Percentiles rank a stretch among this genome's conserved stretches.
These are phyloP conservation scores for Meta bourneti DNA, from an alignment of 2,888 invertebrate species.

Conservation along the genomic window DNA sequence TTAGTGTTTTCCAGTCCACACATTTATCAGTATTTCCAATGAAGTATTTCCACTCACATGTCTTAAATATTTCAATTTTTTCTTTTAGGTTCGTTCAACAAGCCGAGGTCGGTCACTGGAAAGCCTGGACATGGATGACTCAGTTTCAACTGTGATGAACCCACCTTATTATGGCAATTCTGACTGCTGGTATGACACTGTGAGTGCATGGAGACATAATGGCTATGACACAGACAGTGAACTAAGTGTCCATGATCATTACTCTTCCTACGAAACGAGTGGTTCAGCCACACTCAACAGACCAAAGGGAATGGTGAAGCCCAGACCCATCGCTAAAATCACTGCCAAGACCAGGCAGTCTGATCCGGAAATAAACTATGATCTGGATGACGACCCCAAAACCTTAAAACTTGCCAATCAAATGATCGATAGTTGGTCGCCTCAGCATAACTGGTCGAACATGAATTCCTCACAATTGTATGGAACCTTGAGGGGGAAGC, in stretches of 20 bases:
- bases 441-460: conserved; percentile 73
- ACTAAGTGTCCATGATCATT: conserved; percentile 71
- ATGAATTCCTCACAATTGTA: conserved; percentile 77
- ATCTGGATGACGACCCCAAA: conserved; percentile 67
- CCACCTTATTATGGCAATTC: conserved; percentile 63
- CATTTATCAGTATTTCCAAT: background rate
- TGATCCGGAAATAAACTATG: conserved; percentile 68
- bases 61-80: background rate
- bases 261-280: conserved; percentile 74
- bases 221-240: conserved; percentile 77
- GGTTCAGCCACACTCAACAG: conserved; percentile 89
- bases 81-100: conserved; percentile 68
- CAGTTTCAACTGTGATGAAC: conserved; percentile 74
- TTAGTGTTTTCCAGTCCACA: background rate
- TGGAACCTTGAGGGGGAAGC: conserved; percentile 79
- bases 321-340: conserved; percentile 90
- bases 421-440: conserved; percentile 70
- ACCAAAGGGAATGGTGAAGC: conserved; percentile 89
- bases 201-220: conserved; percentile 76
- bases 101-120: conserved; percentile 77
- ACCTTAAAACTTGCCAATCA: conserved; percentile 54
- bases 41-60: background rate
- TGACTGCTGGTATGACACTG: conserved; percentile 77
- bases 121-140: conserved; percentile 77
- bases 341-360: conserved; percentile 76